Evolutionary conservation across 2,888 invertebrate genomes (phyloP), one percentile per base, ranked within the genome.

Genomic region (Coleophora deauratella): DNA sequence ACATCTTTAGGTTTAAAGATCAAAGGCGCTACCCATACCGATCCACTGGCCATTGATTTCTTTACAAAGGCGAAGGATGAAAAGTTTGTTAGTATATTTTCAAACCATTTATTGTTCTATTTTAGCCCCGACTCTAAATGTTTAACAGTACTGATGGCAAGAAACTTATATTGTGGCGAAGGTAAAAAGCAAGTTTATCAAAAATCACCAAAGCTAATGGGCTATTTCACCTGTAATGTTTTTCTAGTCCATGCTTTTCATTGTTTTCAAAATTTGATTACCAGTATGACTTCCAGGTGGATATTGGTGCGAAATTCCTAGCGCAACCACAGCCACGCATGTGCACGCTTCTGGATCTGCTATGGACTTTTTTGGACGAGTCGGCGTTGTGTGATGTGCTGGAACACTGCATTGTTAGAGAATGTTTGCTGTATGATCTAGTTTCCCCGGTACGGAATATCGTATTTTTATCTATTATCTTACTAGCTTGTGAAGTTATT

Each of bases 341-440:
- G 0, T 78, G 79, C 35, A 66, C 58, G 0, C 47, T 84, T 38
- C 62, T 92, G 39, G 90, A 92, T 59, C 60, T 90, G 15, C 68
- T 92, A 35, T 92, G 91, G 91, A 87, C 89, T 0, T 88, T 92
- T 45, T 68, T 91, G 33, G 91, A 92, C 60, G 88, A 88, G 41
- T 80, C 88, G 13, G 90, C 91, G 34, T 71, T 91, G 9, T 89
- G 89, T 49, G 81, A 84, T 13, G 88, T 90, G 31, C 64, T 92
- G 37, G 91, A 92, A 55, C 87, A 88, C 50, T 82, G 89, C 42
- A 76, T 89, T n/a, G 81, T 89, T 0, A 80, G 89, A 45, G 77
- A 92, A 45, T 75, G 91, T 41, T 81, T 90, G 9, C 81, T 88
- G 0, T 91, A 88, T 52, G 87, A 90, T 41, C 84, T 90, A 41